Evolutionary conservation across 2,888 invertebrate species (phyloP).

Genomic region (Drosophila robusta): DNA sequence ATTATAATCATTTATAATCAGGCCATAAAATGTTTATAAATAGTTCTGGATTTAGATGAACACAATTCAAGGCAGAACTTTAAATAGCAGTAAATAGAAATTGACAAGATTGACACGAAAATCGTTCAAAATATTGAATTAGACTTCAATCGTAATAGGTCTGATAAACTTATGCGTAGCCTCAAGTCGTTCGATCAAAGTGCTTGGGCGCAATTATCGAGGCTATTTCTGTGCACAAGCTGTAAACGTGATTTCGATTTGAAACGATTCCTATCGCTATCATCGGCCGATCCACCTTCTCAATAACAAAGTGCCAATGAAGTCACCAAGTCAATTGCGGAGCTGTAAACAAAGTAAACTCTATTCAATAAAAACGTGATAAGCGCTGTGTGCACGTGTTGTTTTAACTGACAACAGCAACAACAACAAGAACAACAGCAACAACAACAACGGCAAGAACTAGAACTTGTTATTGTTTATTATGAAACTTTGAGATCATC

Average conservation of each 20-base stretch:
- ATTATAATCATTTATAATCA: background rate
- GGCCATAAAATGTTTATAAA: background rate
- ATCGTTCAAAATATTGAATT: too few relatives aligned
- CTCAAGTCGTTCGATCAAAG: slow-evolving; percentile 14
- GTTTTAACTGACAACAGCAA: background rate
- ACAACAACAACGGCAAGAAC: background rate
- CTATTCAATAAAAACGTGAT: background rate
- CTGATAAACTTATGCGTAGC: background rate
- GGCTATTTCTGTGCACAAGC: slow-evolving; percentile 41
- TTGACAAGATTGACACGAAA: too few relatives aligned
- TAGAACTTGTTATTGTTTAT: slow-evolving; percentile 37
- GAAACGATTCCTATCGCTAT: background rate
- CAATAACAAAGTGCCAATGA: too few relatives aligned
- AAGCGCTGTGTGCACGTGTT: background rate
- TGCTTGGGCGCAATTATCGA: slow-evolving; percentile 12
- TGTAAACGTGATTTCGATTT: slow-evolving; percentile 34
- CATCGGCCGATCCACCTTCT: background rate
- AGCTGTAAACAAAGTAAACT: too few relatives aligned
- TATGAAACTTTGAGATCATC: slow-evolving; percentile 37
- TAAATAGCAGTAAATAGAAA: too few relatives aligned
- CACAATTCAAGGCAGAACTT: background rate
- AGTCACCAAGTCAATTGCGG: too few relatives aligned
- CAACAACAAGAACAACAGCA: too few relatives aligned
- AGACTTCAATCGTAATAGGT: too few relatives aligned
- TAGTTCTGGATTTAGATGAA: background rate